Evolutionary conservation across 1,140 invertebrate genomes (phyloP).

Genomic region (Teleogryllus occipitalis): DNA sequence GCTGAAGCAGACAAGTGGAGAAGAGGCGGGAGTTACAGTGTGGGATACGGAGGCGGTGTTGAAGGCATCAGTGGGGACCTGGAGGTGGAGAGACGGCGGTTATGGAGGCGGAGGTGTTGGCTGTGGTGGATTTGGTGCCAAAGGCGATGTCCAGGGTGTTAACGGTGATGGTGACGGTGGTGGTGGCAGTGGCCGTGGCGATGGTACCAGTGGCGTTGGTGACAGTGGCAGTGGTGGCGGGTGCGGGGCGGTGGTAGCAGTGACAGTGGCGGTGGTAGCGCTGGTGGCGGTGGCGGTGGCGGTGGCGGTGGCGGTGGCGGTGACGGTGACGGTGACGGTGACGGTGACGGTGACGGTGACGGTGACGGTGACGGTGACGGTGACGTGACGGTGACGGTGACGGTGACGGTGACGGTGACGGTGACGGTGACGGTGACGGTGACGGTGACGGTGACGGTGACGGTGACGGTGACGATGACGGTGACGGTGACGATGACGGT

Average conservation of each 20-base stretch:
- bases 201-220: background rate
- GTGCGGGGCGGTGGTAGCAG: background rate
- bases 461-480: background rate
- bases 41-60: too few relatives aligned
- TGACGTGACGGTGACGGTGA: background rate
- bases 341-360: too few relatives aligned
- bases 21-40: too few relatives aligned
- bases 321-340: background rate
- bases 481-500: background rate
- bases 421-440: background rate
- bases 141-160: background rate
- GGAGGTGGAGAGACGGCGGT: too few relatives aligned
- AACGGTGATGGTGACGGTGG: background rate
- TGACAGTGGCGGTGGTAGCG: background rate
- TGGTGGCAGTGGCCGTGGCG: background rate
- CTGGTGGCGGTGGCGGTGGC: background rate
- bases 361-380: background rate
- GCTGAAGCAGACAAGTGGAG: too few relatives aligned
- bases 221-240: background rate
- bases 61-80: too few relatives aligned
- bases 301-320: background rate
- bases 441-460: background rate
- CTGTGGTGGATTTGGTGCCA: background rate
- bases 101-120: too few relatives aligned
- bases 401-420: background rate